These are phyloP conservation scores for Cryptocephalus primarius DNA, from an alignment of 2,888 invertebrate species.

Conservation along the genomic window DNA sequence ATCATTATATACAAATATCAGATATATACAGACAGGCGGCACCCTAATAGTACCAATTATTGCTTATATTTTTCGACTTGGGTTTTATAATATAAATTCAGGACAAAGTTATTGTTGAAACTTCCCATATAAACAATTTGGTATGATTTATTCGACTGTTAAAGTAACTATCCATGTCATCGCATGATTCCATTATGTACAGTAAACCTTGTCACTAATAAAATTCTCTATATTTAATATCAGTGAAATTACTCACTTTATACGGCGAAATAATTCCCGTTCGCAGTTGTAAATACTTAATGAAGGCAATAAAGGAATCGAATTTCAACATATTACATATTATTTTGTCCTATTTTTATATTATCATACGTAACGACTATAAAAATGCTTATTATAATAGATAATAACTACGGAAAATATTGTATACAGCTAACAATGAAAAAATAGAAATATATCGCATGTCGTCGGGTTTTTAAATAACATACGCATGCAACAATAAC, in stretches of 20 bases:
- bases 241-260: no score
- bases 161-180: no score
- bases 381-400: background rate
- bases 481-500: constrained; percentile 20
- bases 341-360: constrained; percentile 11
- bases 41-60: constrained; percentile 9
- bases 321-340: constrained; percentile 11
- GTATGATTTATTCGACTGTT: no score
- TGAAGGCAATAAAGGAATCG: background rate
- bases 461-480: constrained; percentile 16
- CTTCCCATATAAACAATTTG: no score
- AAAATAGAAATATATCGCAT: constrained; percentile 28
- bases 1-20: background rate
- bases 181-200: no score
- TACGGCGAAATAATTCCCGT: no score
- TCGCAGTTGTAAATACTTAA: no score
- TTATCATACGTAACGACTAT: constrained; percentile 1
- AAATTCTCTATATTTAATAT: no score
- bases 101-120: no score
- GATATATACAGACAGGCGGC: no score
- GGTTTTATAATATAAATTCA: no score
- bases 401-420: background rate
- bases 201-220: no score
- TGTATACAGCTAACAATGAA: constrained; percentile 6
- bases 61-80: constrained; percentile 6